Evolutionary conservation across 2,888 invertebrate genomes (phyloP).

Genomic region (Eupeodes luniger): DNA sequence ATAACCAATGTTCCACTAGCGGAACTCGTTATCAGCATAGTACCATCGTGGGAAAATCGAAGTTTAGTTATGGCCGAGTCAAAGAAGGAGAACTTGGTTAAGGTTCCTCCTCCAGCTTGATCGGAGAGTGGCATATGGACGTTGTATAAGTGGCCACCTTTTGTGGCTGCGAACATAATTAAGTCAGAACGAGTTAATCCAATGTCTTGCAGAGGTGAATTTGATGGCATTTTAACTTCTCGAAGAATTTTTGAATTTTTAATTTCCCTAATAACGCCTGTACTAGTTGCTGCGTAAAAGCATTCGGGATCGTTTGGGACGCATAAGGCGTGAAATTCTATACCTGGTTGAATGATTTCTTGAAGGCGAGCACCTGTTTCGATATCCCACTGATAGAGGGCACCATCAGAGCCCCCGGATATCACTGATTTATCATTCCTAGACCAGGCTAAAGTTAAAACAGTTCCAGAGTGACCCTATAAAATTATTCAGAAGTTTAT

Average conservation of each 20-base stretch:
- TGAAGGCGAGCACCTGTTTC: conserved; percentile 88
- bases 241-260: conserved; percentile 81
- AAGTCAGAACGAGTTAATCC: conserved; percentile 91
- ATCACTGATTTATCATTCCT: conserved; percentile 89
- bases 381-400: conserved; percentile 96
- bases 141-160: conserved; percentile 90
- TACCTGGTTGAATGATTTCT: conserved; percentile 93
- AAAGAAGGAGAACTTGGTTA: conserved; percentile 84
- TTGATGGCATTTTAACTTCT: conserved; percentile 81
- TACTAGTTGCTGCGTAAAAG: conserved; percentile 82
- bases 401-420: conserved; percentile 95
- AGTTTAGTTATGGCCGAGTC: conserved; percentile 86
- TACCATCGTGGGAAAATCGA: conserved; percentile 91
- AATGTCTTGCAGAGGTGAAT: conserved; percentile 83
- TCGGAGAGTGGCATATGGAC: conserved; percentile 87
- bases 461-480: conserved; percentile 92
- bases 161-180: conserved; percentile 92
- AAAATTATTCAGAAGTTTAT: conserved; percentile 79
- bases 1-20: conserved; percentile 92
- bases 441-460: conserved; percentile 83
- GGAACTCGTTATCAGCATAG: conserved; percentile 89
- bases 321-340: conserved; percentile 88
- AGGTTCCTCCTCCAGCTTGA: conserved; percentile 81
- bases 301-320: conserved; percentile 84
- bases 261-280: conserved; percentile 82